Evolutionary conservation across 2,797 vertebrate species (phyloP), one percentile per base, ranked within the genome.

Genomic region (Macropus fuliginosus): DNA sequence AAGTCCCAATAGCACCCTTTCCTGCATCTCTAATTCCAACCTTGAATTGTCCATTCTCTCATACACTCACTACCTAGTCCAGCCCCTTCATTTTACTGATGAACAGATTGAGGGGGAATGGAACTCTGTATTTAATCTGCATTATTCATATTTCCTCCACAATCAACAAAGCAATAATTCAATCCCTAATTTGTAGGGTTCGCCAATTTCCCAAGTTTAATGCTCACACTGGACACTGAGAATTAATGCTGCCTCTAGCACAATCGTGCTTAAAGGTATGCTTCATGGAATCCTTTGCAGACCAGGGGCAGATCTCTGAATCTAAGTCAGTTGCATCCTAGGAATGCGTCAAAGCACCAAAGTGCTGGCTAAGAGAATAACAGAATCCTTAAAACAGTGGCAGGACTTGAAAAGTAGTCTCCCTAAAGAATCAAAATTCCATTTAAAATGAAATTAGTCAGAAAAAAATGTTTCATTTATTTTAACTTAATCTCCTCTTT

Each of bases 401-500:
- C 55, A 90, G 92, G 92, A 91, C 92, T 92, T 31, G 10, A 95
- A 90, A 96, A 89, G 87, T 40, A 24, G 74, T 94, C 54, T 94
- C 94, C 87, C 55, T 6, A 21, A 94, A 89, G 91, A 94, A 91
- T 90, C 55, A 92, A 91, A 97, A 92, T 34, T 93, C 14, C 94
- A 93, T 55, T n/a, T 91, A 50, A 93, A 93, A 55, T 90, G 54
- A 97, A 34, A 87, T 55, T 34, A 94, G 29, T n/a, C 9, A 55
- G 91, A 62, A 52, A 52, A 96, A 91, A 94, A 54, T 16, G 81
- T 81, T 93, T 91, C 91, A 93, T 92, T 55, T 92, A 56, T 66
- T 94, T 90, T 92, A 54, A 93, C 52, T 97, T 92, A 62, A 94
- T 93, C 93, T 95, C 28, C 89, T 91, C 92, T 46, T 90, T 92